A percentile compares a stretch with the other conserved stretches of the same genome.
These are phyloP conservation scores for Sitophilus oryzae DNA, from an alignment of 1,140 invertebrate genomes.

Conservation along the genomic window DNA sequence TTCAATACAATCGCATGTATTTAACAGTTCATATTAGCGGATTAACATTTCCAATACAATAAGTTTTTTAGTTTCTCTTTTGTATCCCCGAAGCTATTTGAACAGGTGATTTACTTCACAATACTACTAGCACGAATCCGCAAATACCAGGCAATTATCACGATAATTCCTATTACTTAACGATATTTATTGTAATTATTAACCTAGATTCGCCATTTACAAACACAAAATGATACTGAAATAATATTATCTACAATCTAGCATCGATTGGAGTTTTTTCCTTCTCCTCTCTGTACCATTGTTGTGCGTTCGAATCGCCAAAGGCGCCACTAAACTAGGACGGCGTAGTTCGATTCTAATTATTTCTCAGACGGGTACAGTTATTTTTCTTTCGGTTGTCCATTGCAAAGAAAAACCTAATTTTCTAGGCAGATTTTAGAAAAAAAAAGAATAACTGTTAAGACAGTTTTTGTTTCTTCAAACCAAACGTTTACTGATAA, in stretches of 20 bases:
- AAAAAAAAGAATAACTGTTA: not conserved
- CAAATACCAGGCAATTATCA: too few relatives aligned
- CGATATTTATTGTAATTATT: conserved; percentile 20
- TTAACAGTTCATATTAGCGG: too few relatives aligned
- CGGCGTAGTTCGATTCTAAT: not conserved
- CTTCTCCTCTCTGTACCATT: not conserved
- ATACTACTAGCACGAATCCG: too few relatives aligned
- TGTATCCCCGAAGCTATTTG: too few relatives aligned
- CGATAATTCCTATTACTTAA: conserved; percentile 13
- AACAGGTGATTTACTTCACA: too few relatives aligned
- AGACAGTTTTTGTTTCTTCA: too few relatives aligned
- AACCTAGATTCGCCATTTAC: conserved; percentile 12
- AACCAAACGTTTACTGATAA: too few relatives aligned
- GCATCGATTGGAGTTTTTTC: not conserved
- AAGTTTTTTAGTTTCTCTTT: too few relatives aligned
- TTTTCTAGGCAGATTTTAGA: not conserved
- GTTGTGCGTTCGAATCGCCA: not conserved
- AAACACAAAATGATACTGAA: conserved; percentile 9
- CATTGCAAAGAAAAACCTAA: not conserved
- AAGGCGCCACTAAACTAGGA: not conserved
- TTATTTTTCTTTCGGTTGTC: not conserved
- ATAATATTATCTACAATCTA: not conserved
- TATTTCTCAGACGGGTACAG: not conserved
- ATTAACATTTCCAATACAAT: too few relatives aligned
- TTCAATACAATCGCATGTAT: too few relatives aligned